phyloP scores from a whole-genome alignment of 2,888 invertebrate species.

The Artemia sinica region DNA sequence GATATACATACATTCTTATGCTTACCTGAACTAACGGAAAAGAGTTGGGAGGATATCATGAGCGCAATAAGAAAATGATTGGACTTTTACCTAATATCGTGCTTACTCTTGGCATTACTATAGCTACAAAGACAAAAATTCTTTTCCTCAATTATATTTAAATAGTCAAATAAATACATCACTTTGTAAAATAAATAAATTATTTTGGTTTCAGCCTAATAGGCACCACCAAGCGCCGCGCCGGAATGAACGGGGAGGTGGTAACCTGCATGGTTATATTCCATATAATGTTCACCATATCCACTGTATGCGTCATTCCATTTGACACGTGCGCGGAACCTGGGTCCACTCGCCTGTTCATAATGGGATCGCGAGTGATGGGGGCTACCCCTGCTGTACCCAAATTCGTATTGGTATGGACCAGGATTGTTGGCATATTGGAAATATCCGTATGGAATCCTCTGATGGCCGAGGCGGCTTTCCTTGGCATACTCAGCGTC shows the following conservation, averaged over 20 bases:
- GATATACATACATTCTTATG: no score
- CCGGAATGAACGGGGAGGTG: neutral
- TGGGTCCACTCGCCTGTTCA: neutral
- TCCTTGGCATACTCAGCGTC: no score
- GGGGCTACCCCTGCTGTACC: constrained; percentile 50
- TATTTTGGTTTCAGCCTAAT: neutral
- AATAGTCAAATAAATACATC: neutral
- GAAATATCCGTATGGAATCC: neutral
- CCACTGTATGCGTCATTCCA: constrained; percentile 21
- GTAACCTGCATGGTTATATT: constrained; percentile 27
- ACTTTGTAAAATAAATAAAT: neutral
- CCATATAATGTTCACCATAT: constrained; percentile 26
- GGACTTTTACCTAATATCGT: no score
- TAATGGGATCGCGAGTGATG: constrained; percentile 39
- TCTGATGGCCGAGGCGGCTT: no score
- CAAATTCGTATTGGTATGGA: constrained; percentile 50
- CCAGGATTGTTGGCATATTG: constrained; percentile 48
- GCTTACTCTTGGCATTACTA: no score
- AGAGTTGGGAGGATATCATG: no score
- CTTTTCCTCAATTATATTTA: no score
- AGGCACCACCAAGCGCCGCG: neutral
- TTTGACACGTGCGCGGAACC: constrained; percentile 16
- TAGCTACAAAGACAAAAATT: no score
- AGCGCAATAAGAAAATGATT: no score
- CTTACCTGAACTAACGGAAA: no score